A percentile compares a stretch with the other conserved stretches of the same genome.
These are phyloP conservation scores for Acanthopleura granulata DNA, from an alignment of 2,888 invertebrate genomes.

Conservation along the genomic window DNA sequence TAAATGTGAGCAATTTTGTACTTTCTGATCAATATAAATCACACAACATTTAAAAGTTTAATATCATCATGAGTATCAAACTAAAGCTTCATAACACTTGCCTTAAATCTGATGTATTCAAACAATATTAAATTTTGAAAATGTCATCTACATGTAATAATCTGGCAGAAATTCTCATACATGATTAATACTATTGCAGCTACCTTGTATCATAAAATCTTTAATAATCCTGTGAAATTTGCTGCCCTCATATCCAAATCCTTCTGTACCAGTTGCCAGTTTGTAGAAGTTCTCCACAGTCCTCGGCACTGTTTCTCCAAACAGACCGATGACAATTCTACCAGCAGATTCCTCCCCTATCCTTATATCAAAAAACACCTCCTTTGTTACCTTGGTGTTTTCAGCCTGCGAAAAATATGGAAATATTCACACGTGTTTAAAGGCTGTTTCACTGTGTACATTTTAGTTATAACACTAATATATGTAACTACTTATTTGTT, in stretches of 20 bases:
- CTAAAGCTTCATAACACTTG: no score
- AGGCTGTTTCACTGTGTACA: conserved; percentile 1
- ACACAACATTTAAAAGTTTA: no score
- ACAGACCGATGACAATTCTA: conserved; percentile 87
- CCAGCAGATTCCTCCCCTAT: conserved; percentile 81
- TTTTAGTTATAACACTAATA: neutral
- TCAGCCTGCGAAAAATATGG: conserved; percentile 38
- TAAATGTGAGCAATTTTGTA: no score
- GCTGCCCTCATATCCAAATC: conserved; percentile 79
- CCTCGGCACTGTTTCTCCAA: conserved; percentile 87
- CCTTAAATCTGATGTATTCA: no score
- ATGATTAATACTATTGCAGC: neutral
- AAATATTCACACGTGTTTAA: neutral
- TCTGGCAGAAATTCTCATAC: no score
- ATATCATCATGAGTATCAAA: no score
- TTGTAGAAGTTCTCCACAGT: conserved; percentile 88
- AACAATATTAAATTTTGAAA: no score
- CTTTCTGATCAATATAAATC: no score
- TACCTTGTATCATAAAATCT: conserved; percentile 93
- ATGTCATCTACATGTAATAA: no score
- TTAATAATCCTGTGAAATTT: conserved; percentile 88
- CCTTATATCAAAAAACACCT: conserved; percentile 85
- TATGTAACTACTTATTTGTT: no score
- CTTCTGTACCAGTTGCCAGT: conserved; percentile 74
- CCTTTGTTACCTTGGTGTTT: conserved; percentile 77